phyloP scores from a whole-genome alignment of 2,797 vertebrate species.

The Margarornis squamiger region DNA sequence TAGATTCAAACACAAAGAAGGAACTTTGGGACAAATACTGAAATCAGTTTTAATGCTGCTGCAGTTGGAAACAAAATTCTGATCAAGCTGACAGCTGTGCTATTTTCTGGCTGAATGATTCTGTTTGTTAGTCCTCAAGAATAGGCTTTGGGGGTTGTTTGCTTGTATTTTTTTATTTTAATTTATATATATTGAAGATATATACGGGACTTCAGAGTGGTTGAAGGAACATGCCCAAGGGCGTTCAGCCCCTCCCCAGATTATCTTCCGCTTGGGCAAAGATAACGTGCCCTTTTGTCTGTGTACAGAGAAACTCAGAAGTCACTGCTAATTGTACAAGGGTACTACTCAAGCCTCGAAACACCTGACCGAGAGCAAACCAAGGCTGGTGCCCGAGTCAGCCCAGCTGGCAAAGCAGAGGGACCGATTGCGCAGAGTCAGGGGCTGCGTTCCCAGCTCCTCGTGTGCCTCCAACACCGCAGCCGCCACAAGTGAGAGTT shows the following conservation, averaged over 20 bases:
- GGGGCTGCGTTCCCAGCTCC: neutral
- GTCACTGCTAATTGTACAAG: neutral
- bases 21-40: neutral
- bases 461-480: rapidly evolving
- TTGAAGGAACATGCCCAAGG: neutral
- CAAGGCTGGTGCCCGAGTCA: neutral
- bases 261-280: neutral
- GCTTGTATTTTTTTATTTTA: rapidly evolving
- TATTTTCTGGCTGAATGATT: neutral
- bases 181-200: neutral
- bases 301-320: neutral
- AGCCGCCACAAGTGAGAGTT: rapidly evolving
- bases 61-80: neutral
- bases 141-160: rapidly evolving
- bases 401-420: neutral
- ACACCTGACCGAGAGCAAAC: neutral
- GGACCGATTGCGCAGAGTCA: rapidly evolving
- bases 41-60: neutral
- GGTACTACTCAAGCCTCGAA: rapidly evolving
- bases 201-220: neutral
- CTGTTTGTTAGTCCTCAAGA: neutral
- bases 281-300: neutral
- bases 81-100: rapidly evolving
- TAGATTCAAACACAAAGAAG: neutral
- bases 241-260: neutral